Percentiles rank a stretch among this genome's conserved stretches.
phyloP scores from a whole-genome alignment of 30 jellyfish, hydroid and myxozoan species.

The Phacellophora camtschatica region DNA sequence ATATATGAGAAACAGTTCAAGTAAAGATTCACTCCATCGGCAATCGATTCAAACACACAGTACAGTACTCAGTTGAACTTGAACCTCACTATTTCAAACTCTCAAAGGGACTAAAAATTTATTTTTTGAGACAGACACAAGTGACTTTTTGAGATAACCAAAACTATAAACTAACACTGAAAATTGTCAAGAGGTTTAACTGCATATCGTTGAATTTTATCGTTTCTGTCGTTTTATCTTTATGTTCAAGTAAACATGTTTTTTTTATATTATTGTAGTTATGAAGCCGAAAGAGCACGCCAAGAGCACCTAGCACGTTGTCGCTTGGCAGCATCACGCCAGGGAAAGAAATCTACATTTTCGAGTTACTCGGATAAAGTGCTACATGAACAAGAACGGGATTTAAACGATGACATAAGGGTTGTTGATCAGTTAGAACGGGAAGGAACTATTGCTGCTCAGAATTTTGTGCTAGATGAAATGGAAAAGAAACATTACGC shows the following conservation, averaged over 20 bases:
- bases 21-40: too few species aligned
- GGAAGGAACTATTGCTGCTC: conserved; percentile 85
- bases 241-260: too few species aligned
- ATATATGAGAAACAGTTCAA: too few species aligned
- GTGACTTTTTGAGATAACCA: too few species aligned
- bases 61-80: too few species aligned
- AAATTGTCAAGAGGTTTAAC: too few species aligned
- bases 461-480: conserved; percentile 69
- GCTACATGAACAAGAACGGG: conserved; percentile 52
- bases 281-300: conserved; percentile 82
- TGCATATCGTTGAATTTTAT: neutral
- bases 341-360: conserved; percentile 33
- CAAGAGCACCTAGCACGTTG: conserved; percentile 93
- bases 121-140: too few species aligned
- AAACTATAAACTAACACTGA: too few species aligned
- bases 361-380: conserved; percentile 39
- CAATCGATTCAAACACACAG: too few species aligned
- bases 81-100: too few species aligned
- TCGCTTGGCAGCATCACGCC: conserved; percentile 73
- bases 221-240: neutral
- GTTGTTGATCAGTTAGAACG: conserved; percentile 71
- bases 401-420: conserved; percentile 72
- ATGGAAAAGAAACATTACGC: conserved; percentile 85
- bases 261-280: conserved; percentile 24
- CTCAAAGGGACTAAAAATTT: too few species aligned